A percentile compares a stretch with the other conserved stretches of the same genome.
These are phyloP conservation scores for Cyrtonyx montezumae DNA, from an alignment of 2,113 vertebrate species.

Conservation along the genomic window DNA sequence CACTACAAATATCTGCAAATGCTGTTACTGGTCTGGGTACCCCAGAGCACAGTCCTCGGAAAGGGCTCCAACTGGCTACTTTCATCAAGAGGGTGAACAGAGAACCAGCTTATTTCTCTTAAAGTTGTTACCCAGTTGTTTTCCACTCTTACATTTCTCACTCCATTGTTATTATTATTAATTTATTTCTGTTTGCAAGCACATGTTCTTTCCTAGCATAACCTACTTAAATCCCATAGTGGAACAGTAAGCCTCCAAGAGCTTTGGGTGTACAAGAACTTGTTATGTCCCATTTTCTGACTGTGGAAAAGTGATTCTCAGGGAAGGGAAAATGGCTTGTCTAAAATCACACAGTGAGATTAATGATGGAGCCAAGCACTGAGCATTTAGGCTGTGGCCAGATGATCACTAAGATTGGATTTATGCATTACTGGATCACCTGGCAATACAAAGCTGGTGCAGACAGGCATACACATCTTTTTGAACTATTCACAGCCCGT, in stretches of 20 bases:
- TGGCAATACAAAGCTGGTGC: conserved; percentile 38
- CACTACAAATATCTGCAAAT: neutral
- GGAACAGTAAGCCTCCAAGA: neutral
- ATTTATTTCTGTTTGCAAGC: neutral
- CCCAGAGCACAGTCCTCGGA: neutral
- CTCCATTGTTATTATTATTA: neutral
- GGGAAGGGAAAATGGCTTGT: conserved; percentile 35
- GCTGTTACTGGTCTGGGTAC: neutral
- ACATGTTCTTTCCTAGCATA: neutral
- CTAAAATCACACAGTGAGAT: conserved; percentile 40
- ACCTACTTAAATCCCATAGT: neutral
- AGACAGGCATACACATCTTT: neutral
- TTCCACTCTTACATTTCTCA: neutral
- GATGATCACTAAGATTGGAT: conserved; percentile 21
- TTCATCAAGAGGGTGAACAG: neutral
- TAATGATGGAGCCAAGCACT: conserved; percentile 2
- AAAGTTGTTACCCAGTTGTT: neutral
- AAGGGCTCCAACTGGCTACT: neutral
- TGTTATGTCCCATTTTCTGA: conserved; percentile 25
- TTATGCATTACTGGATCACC: conserved; percentile 45
- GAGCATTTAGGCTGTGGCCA: conserved; percentile 26
- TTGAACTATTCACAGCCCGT: conserved; percentile 34
- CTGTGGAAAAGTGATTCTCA: conserved; percentile 25
- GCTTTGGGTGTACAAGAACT: neutral
- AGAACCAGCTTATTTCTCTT: neutral